Evolutionary conservation across 2,888 invertebrate genomes (phyloP).

Genomic region (Oscheius sp.): DNA sequence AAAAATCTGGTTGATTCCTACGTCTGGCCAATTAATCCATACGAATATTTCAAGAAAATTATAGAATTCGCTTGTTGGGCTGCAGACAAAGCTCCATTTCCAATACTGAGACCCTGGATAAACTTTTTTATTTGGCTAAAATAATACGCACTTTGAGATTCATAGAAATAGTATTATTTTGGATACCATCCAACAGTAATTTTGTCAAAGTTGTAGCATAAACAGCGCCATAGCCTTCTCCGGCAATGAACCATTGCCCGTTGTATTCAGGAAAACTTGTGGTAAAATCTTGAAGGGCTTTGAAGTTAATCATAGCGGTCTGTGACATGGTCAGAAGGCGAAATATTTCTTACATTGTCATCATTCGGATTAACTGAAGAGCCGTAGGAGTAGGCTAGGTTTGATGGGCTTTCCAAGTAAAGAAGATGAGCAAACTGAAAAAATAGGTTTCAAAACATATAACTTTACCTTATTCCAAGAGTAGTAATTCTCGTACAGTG

Average conservation of each 20-base stretch:
- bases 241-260: slow-evolving; percentile 74
- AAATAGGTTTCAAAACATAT: neutral
- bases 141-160: slow-evolving; percentile 44
- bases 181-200: slow-evolving; percentile 45
- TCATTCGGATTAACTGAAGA: slow-evolving; percentile 65
- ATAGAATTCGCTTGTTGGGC: slow-evolving; percentile 24
- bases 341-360: slow-evolving; percentile 37
- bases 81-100: slow-evolving; percentile 64
- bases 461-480: slow-evolving; percentile 71
- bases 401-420: slow-evolving; percentile 76
- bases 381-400: slow-evolving; percentile 76
- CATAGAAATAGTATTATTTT: slow-evolving; percentile 39
- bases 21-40: slow-evolving; percentile 23
- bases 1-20: neutral
- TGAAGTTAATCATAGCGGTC: slow-evolving; percentile 74
- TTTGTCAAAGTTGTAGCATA: slow-evolving; percentile 74
- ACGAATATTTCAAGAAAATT: slow-evolving; percentile 21
- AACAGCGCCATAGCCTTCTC: slow-evolving; percentile 72
- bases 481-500: slow-evolving; percentile 69
- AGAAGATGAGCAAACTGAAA: slow-evolving; percentile 75
- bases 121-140: slow-evolving; percentile 41
- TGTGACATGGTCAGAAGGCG: slow-evolving; percentile 51
- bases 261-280: slow-evolving; percentile 74
- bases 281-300: slow-evolving; percentile 75
- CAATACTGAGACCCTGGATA: slow-evolving; percentile 61